Evolutionary conservation across 2,113 vertebrate genomes (phyloP).

Genomic region (Siniperca chuatsi): DNA sequence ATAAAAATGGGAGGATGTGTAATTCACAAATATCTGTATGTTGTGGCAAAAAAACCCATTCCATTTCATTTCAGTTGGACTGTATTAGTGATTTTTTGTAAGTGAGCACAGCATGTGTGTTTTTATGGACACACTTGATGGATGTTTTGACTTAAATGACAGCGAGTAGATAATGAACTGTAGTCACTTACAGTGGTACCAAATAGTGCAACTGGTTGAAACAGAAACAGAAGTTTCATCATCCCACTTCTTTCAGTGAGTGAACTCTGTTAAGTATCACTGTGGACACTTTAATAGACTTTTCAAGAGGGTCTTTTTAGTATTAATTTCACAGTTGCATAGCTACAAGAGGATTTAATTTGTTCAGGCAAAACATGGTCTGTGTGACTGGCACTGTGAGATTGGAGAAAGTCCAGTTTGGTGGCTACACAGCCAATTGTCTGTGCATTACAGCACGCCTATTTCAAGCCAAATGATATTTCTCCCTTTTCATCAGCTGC

Average conservation of each 20-base stretch:
- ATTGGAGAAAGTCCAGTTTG: constrained; percentile 68
- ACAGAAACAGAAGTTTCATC: constrained; percentile 34
- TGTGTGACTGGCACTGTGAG: constrained; percentile 54
- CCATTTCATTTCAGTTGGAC: no score
- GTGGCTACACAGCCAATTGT: constrained; percentile 74
- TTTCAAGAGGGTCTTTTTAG: constrained; percentile 72
- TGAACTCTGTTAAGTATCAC: constrained; percentile 66
- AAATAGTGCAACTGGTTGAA: constrained; percentile 5
- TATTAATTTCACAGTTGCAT: constrained; percentile 85
- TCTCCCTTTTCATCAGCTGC: constrained; percentile 69
- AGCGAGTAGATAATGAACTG: neutral
- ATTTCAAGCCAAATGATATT: constrained; percentile 70
- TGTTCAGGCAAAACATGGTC: constrained; percentile 73
- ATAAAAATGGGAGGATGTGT: no score
- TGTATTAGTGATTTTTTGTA: no score
- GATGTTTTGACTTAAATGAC: neutral
- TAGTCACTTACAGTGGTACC: neutral
- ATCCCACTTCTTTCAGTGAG: constrained; percentile 25
- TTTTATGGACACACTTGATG: neutral
- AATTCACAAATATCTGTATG: no score
- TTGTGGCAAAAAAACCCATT: no score
- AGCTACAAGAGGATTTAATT: constrained; percentile 81
- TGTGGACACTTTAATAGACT: constrained; percentile 73
- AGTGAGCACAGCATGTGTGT: neutral
- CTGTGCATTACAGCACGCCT: constrained; percentile 72